Percentiles rank a stretch among this genome's conserved stretches.
phyloP scores from a whole-genome alignment of 2,113 vertebrate genomes.

The Sander vitreus region DNA sequence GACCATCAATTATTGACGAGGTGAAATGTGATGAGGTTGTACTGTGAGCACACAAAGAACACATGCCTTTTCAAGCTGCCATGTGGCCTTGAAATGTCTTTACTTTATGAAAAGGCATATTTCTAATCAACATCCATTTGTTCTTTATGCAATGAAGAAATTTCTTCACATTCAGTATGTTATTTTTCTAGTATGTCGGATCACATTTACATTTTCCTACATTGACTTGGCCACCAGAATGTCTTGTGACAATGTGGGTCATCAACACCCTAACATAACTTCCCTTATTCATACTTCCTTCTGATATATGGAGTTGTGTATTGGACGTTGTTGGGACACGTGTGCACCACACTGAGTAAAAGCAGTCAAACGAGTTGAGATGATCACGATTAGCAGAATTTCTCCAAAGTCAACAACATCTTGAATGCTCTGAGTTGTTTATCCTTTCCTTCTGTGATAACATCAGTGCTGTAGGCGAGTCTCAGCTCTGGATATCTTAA shows the following conservation, averaged over 20 bases:
- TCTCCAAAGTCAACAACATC: constrained; percentile 62
- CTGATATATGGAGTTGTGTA: constrained; percentile 2
- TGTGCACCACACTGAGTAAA: constrained; percentile 18
- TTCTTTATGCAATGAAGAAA: background rate
- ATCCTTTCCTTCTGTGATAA: constrained; percentile 45
- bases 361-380: constrained; percentile 33
- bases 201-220: background rate
- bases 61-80: constrained; percentile 21
- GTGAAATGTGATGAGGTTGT: constrained; percentile 76
- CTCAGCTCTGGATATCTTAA: constrained; percentile 24
- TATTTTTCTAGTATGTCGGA: background rate
- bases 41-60: constrained; percentile 66
- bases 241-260: background rate
- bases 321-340: constrained; percentile 44
- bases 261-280: background rate
- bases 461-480: constrained; percentile 18
- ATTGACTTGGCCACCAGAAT: background rate
- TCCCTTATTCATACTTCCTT: background rate
- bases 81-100: constrained; percentile 33
- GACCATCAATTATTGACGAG: constrained; percentile 80
- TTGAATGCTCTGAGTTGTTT: constrained; percentile 32
- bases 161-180: background rate
- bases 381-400: constrained; percentile 32
- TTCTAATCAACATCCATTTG: background rate
- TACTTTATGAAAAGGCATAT: background rate